Evolutionary conservation across 2,113 vertebrate species (phyloP), one percentile per base, ranked within the genome.

Genomic region (Channa maculata): DNA sequence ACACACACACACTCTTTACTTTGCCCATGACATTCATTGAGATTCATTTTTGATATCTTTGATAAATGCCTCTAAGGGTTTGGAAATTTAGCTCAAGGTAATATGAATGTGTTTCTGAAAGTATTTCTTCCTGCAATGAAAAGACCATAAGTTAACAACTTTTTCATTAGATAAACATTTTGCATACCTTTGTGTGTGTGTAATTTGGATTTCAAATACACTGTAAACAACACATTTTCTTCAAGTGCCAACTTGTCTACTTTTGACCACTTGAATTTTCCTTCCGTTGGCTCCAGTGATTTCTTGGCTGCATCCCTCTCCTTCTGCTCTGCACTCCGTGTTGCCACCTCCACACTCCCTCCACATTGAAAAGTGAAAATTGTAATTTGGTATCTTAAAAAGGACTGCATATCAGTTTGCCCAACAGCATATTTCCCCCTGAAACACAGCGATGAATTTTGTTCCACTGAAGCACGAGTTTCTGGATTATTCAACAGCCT

Each of bases 21-120:
- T 24, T 78, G 38, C 11, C 59, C 48, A 43, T 55, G 60, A 75
- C 65, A 78, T 60, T 24, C 24, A 24, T 24, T 24, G 24, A 58
- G 38, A 70, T 77, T 78, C 36, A 65, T 79, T 81, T 78, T 71
- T 43, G 43, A 55, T 72, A 58, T 50, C 12, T n/a, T 59, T 89
- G 75, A 91, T 84, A 87, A 91, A 92, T 90, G 67, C 63, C 79
- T 73, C 60, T 3, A n/a, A 54, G 65, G 62, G 77, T 84, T 77
- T 46, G 65, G 75, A 90, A 89, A 90, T 65, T 45, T 60, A 83
- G 72, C 77, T 82, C 71, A 68, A 74, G 66, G 58, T 67, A 80
- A 80, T 63, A 82, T 70, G 74, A 83, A 83, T 73, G 46, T 64
- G 24, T 49, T 33, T 69, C 55, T 75, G 43, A 58, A 55, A 79